Conservation (phyloP, 2,113 vertebrate species). For the Apistogramma diplotaenia region DNA sequence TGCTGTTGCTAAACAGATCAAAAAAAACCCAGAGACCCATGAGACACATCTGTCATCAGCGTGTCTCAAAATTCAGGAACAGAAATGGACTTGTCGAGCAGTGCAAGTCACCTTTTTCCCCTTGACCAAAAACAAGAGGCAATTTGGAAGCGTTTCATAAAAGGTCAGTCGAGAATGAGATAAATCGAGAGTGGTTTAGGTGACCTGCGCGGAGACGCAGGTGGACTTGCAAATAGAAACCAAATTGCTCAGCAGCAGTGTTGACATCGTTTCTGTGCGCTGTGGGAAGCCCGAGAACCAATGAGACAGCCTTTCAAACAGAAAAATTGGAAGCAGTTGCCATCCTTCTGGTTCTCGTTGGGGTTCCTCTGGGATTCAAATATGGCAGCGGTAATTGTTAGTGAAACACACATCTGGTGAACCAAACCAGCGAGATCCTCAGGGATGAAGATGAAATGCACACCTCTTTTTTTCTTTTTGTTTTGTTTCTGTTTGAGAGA, state of each 20-base stretch:
- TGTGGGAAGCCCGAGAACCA: conserved; percentile 24
- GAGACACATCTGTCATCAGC: not conserved
- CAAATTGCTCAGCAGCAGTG: conserved; percentile 55
- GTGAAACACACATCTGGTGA: conserved; percentile 14
- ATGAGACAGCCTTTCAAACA: conserved; percentile 45
- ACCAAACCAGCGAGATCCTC: not conserved
- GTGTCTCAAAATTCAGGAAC: not conserved
- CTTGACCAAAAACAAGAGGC: conserved; percentile 14
- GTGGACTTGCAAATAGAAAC: conserved; percentile 74
- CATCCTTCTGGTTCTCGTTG: not conserved
- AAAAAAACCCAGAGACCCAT: not conserved
- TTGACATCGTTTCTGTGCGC: conserved; percentile 47
- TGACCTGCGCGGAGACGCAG: conserved; percentile 56
- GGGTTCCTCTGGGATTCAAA: conserved; percentile 18
- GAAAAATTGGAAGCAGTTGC: conserved; percentile 36
- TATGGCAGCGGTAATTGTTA: conserved; percentile 18
- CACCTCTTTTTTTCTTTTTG: not conserved
- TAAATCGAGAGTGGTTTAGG: conserved; percentile 28
- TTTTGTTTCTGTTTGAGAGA: not conserved
- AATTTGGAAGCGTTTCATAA: conserved; percentile 55
- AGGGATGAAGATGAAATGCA: not conserved
- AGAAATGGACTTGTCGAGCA: conserved; percentile 7
- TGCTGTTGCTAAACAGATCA: not conserved
- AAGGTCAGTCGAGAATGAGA: conserved; percentile 40
- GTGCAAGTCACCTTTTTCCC: not conserved